Evolutionary conservation across 2,797 vertebrate genomes (phyloP), one percentile per base, ranked within the genome.

Genomic region (Heliangelus exortis): DNA sequence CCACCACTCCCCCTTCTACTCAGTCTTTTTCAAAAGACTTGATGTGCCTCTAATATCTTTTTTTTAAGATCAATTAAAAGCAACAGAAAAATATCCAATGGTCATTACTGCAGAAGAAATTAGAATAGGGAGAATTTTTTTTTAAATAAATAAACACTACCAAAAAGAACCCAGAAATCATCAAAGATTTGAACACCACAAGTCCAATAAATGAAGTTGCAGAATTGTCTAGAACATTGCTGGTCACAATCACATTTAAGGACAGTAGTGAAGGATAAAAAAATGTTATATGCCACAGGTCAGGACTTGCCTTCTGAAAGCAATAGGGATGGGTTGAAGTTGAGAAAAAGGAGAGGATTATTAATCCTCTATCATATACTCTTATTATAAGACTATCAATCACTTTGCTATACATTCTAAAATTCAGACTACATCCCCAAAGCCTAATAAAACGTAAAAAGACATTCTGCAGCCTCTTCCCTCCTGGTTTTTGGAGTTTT

Each of bases 391-490:
- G 58, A 63, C 22, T 71, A 90, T 72, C 65, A 83, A 72, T 73
- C 68, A 74, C 17, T 82, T 88, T 33, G 8, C n/a, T 68, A 4
- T 20, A 18, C 1, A 2, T 77, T 74, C 66, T 47, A 94, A 77
- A 94, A 90, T 13, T 36, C 36, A 87, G 36, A 33, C 22, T 58
- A 69, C 48, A 77, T 78, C 51, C 68, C 29, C 31, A 89, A 91
- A 93, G 34, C 28, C 43, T 80, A 91, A 78, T 53, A 67, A 73
- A 75, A 84, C 79, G 90, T 45, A 80, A 28, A 80, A 95, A 51
- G 11, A n/a, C 48, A 66, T 81, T 82, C 69, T 79, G 29, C 73
- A 88, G n/a, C 41, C n/a, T 90, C 78, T 87, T 91, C 22, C 43
- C 26, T 92, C 87, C 62, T 71, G 58, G 78, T 92, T 94, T 92